Evolutionary conservation across 1,140 invertebrate genomes (phyloP).

Genomic region (Eumeta japonica): DNA sequence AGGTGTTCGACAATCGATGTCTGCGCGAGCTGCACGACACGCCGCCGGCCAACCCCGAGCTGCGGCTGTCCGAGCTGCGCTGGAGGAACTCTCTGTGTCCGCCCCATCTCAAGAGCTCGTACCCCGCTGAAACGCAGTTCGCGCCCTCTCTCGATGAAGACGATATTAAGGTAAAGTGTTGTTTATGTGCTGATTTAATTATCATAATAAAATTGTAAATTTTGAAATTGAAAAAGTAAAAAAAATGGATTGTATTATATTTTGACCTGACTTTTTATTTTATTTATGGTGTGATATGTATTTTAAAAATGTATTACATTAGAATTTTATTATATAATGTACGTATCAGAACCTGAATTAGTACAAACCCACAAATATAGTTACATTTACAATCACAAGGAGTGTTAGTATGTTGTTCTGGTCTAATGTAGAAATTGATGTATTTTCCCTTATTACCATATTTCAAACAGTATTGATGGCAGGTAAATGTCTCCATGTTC

Average conservation of each 20-base stretch:
- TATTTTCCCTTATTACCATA: no score
- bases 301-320: no score
- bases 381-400: no score
- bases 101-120: constrained; percentile 85
- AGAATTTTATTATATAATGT: no score
- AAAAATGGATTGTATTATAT: neutral
- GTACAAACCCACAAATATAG: no score
- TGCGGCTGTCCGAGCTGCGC: constrained; percentile 65
- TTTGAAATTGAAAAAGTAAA: neutral
- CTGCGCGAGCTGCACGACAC: constrained; percentile 65
- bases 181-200: constrained; percentile 11
- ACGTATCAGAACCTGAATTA: no score
- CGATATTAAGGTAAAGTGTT: constrained; percentile 69
- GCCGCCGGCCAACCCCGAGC: constrained; percentile 16
- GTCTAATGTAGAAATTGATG: no score
- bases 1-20: constrained; percentile 76
- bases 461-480: no score
- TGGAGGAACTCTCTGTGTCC: constrained; percentile 82
- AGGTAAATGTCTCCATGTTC: no score
- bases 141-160: constrained; percentile 64
- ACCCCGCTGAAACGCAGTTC: constrained; percentile 83
- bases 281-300: no score
- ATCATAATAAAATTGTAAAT: neutral
- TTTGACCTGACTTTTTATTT: neutral
- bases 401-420: no score